Base-by-base conservation (phyloP, 2,797 vertebrate genomes). In the Benthosema pterotum region DNA sequence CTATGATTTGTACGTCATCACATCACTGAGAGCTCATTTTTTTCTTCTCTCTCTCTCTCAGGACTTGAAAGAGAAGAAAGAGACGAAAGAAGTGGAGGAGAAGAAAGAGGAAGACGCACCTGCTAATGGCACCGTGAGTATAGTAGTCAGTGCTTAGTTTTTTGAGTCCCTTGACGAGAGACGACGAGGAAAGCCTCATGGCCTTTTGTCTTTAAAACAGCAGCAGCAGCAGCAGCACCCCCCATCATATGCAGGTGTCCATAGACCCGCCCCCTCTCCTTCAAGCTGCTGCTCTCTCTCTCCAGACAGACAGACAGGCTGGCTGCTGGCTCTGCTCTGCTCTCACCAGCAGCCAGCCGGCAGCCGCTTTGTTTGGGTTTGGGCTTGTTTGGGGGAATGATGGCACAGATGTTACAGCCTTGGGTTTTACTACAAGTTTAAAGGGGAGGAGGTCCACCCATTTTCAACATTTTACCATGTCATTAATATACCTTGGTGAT, bases 11-110 rank as follows among this genome's bases (percentile, higher is more conserved):
- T n/a, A n/a, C n/a, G n/a, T n/a, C n/a, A 8, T n/a, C n/a, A 12
- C 3, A 18, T 54, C n/a, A n/a, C 19, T 65, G 18, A 1, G 1
- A 18, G 0, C 73, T 48, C 42, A 18, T 82, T 65, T 82, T 82
- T 71, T 82, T 49, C 63, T 45, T n/a, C n/a, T n/a, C n/a, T 82
- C 70, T 82, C 13, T 13, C 68, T 83, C 76, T 57, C 67, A 95
- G 94, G 94, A 95, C 57, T 88, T 94, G 80, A 95, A 95, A 62
- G 94, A 94, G 77, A 94, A 94, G 88, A 95, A 95, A 61, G 94
- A 94, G 77, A 94, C 94, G 88, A 94, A 94, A 88, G 94, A 93
- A 78, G 90, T 79, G 16, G 86, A 86, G 65, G 75, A 65, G 47
- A 52, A 71, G 42, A 80, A 80, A 55, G 85, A 87, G 57, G 80